Percentiles rank a stretch among this genome's conserved stretches.
Conservation (phyloP, 2,888 invertebrate species). For the Tubulanus polymorphus region DNA sequence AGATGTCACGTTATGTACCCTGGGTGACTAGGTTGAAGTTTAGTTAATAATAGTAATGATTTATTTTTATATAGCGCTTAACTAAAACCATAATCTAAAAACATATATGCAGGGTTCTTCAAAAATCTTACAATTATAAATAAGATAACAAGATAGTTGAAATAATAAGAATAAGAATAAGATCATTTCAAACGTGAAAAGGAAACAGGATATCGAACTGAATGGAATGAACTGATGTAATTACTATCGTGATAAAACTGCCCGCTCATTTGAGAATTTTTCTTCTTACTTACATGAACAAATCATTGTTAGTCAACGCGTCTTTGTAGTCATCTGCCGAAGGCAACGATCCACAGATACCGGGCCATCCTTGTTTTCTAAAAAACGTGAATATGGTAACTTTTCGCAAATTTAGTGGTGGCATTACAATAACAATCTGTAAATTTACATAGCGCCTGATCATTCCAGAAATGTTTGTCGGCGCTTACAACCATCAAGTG, state of each 20-base stretch:
- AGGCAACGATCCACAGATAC: conserved; percentile 61
- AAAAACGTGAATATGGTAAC: too few relatives aligned
- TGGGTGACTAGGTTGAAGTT: too few relatives aligned
- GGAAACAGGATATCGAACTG: neutral
- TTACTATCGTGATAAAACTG: neutral
- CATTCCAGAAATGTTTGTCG: too few relatives aligned
- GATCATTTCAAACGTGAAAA: conserved; percentile 3
- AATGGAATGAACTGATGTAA: neutral
- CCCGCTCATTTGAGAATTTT: conserved; percentile 2
- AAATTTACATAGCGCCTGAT: too few relatives aligned
- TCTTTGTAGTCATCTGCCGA: conserved; percentile 58
- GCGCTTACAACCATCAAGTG: too few relatives aligned
- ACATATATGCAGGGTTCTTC: too few relatives aligned
- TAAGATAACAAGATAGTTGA: neutral
- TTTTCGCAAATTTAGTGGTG: too few relatives aligned
- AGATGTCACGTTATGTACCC: too few relatives aligned
- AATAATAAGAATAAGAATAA: neutral
- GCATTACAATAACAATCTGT: too few relatives aligned
- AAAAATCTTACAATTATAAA: neutral
- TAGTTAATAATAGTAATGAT: too few relatives aligned
- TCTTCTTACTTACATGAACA: conserved; percentile 62
- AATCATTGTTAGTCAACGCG: conserved; percentile 61
- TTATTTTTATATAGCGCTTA: too few relatives aligned
- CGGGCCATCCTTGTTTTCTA: conserved; percentile 61
- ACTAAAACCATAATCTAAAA: too few relatives aligned